Percentiles rank a stretch among this genome's conserved stretches.
These are phyloP conservation scores for Microctonus brassicae DNA, from an alignment of 2,888 invertebrate species.

Conservation along the genomic window DNA sequence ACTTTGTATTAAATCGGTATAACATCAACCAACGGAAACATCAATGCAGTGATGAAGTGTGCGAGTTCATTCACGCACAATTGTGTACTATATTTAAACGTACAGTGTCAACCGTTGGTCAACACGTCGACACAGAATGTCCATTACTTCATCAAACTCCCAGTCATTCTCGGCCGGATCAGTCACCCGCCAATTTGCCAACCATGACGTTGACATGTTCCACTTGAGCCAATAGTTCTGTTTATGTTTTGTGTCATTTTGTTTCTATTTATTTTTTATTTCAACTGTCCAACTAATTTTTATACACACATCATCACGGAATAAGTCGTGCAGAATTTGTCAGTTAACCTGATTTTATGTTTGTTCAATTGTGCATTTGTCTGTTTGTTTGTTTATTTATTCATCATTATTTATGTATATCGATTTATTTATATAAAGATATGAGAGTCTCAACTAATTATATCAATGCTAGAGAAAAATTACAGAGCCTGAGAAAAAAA, in stretches of 20 bases:
- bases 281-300: not conserved
- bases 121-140: slow-evolving; percentile 66
- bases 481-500: no score
- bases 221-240: not conserved
- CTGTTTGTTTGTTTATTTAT: not conserved
- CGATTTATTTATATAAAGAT: no score
- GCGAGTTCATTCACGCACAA: slow-evolving; percentile 24
- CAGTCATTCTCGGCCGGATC: slow-evolving; percentile 59
- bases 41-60: slow-evolving; percentile 27
- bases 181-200: slow-evolving; percentile 61
- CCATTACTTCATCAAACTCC: slow-evolving; percentile 68
- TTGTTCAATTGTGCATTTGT: no score
- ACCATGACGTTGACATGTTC: slow-evolving; percentile 47
- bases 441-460: no score
- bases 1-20: no score
- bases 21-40: not conserved
- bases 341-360: no score
- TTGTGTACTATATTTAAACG: slow-evolving; percentile 15
- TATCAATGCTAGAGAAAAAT: no score
- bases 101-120: slow-evolving; percentile 50
- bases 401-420: no score
- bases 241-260: not conserved
- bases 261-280: not conserved
- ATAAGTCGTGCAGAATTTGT: not conserved
- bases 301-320: not conserved